Conservation (phyloP, 1,140 invertebrate genomes). For the Vanessa tameamea region DNA sequence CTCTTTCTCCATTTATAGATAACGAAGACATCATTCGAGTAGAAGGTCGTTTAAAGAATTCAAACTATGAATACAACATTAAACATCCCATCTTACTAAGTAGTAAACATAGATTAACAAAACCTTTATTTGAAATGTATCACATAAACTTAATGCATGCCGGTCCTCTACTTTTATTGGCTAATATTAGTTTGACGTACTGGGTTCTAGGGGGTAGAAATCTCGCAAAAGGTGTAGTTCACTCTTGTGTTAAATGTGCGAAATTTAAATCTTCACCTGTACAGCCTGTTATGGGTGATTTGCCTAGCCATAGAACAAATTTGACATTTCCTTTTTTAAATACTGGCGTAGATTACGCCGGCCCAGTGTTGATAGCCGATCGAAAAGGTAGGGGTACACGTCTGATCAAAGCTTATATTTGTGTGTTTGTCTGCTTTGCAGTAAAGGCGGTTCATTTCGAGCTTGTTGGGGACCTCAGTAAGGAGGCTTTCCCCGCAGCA, state of each 20-base stretch:
- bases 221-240: constrained; percentile 7
- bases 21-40: constrained; percentile 10
- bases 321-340: constrained; percentile 3
- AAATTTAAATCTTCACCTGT: constrained; percentile 1
- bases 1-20: constrained; percentile 28
- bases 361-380: constrained; percentile 6
- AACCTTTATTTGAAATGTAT: constrained; percentile 30
- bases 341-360: constrained; percentile 12
- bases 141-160: too few relatives aligned
- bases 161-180: constrained; percentile 21
- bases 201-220: constrained; percentile 23
- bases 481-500: constrained; percentile 8
- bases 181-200: constrained; percentile 5
- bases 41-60: constrained; percentile 20
- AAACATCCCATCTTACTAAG: constrained; percentile 27
- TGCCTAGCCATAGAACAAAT: constrained; percentile 1
- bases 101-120: constrained; percentile 27
- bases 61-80: constrained; percentile 22
- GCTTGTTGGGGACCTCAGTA: constrained; percentile 11
- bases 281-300: constrained; percentile 14
- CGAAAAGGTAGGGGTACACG: background rate
- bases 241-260: constrained; percentile 15
- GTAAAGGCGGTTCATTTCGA: constrained; percentile 10
- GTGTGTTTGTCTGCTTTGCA: constrained; percentile 12
- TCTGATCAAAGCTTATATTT: constrained; percentile 6